These are phyloP conservation scores for Ophioninae sp. DNA, from an alignment of 2,888 invertebrate species.

Conservation along the genomic window DNA sequence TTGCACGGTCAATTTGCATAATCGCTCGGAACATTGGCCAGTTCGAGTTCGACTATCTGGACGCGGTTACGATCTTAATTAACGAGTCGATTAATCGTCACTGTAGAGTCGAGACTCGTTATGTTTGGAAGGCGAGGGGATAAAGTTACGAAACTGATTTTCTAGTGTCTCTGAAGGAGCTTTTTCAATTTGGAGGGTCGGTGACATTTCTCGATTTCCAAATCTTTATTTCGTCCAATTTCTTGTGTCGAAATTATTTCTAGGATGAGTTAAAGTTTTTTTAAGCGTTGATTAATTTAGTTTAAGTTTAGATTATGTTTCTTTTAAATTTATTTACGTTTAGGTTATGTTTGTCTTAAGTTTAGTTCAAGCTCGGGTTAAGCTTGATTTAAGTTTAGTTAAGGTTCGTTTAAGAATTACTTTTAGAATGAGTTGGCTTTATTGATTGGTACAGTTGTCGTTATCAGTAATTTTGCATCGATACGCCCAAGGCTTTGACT, in stretches of 20 bases:
- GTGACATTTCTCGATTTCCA: constrained; percentile 7
- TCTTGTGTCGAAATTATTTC: constrained; percentile 1
- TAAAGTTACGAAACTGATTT: constrained; percentile 49
- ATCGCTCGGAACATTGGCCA: constrained; percentile 60
- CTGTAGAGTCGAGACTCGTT: constrained; percentile 7
- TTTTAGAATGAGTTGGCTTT: too few species aligned
- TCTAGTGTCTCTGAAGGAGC: constrained; percentile 16
- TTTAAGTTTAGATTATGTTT: too few species aligned
- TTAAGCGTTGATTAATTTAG: constrained; percentile 1
- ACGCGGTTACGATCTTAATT: constrained; percentile 59
- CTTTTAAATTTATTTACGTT: too few species aligned
- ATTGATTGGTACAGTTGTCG: too few species aligned
- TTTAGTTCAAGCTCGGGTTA: too few species aligned
- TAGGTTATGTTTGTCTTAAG: too few species aligned
- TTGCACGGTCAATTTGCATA: constrained; percentile 55
- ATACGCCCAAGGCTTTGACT: too few species aligned
- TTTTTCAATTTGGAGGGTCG: constrained; percentile 33
- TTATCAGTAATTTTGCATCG: too few species aligned
- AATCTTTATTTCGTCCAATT: neutral
- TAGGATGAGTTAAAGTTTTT: neutral
- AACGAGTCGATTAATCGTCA: constrained; percentile 61
- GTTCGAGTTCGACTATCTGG: constrained; percentile 47
- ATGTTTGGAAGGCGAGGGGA: neutral
- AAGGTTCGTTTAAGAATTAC: too few species aligned
- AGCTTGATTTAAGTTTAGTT: too few species aligned